Percentiles rank a stretch among this genome's conserved stretches.
These are phyloP conservation scores for Euwallacea fornicatus DNA, from an alignment of 1,140 invertebrate species.

Conservation along the genomic window DNA sequence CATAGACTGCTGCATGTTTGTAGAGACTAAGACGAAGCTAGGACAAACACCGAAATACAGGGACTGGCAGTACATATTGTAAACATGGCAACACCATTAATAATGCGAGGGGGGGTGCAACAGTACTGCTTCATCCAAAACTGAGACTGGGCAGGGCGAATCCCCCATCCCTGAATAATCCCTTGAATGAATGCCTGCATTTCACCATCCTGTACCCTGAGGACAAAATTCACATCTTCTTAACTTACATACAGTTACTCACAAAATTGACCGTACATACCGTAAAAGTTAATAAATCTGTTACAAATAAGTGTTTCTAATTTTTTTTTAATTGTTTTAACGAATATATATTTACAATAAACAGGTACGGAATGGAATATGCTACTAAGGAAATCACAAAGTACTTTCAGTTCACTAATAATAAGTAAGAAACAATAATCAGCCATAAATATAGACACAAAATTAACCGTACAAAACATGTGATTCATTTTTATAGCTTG, in stretches of 20 bases:
- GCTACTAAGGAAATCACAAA: too few species aligned
- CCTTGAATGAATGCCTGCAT: conserved; percentile 4
- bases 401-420: too few species aligned
- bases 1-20: neutral
- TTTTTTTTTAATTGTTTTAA: too few species aligned
- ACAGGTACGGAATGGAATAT: too few species aligned
- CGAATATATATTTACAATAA: too few species aligned
- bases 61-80: neutral
- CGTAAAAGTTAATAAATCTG: too few species aligned
- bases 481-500: too few species aligned
- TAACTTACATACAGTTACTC: conserved; percentile 3
- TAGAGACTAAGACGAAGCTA: neutral
- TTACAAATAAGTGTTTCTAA: too few species aligned
- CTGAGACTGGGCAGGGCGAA: neutral
- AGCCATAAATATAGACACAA: too few species aligned
- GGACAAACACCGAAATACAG: conserved; percentile 2
- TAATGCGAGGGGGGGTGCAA: neutral
- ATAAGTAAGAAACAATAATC: too few species aligned
- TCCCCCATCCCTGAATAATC: neutral
- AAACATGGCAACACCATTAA: conserved; percentile 1
- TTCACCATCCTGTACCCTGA: neutral
- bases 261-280: too few species aligned
- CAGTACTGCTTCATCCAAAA: neutral
- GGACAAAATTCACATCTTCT: neutral
- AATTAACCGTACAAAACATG: too few species aligned